Percentiles rank a stretch among this genome's conserved stretches.
phyloP scores from a whole-genome alignment of 2,113 vertebrate genomes.

The Cardinalis cardinalis region DNA sequence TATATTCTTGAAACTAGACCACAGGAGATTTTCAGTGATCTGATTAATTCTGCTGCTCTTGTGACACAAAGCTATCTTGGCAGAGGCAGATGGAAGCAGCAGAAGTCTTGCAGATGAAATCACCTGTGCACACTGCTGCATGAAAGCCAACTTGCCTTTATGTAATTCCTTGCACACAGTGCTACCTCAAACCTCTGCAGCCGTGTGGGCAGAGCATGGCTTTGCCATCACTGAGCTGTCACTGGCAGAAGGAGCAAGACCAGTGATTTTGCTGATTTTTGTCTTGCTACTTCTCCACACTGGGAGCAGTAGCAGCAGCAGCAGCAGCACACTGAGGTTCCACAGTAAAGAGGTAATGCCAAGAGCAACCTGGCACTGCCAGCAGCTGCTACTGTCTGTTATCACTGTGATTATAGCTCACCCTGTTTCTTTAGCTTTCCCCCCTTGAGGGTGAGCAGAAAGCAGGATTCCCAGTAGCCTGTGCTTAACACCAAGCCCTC shows the following conservation, averaged over 20 bases:
- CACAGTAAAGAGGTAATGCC: not conserved
- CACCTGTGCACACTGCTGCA: not conserved
- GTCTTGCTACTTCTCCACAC: not conserved
- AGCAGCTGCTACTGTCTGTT: not conserved
- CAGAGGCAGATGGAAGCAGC: not conserved
- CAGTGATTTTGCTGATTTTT: not conserved
- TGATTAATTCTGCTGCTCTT: not conserved
- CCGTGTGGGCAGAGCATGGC: rapidly evolving
- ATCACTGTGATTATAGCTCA: rapidly evolving
- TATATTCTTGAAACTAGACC: not conserved
- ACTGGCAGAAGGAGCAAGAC: not conserved
- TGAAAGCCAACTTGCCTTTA: not conserved
- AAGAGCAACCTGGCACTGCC: not conserved
- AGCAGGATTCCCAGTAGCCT: not conserved
- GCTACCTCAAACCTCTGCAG: not conserved
- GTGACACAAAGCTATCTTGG: not conserved
- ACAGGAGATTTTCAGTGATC: not conserved
- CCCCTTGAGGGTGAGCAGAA: not conserved
- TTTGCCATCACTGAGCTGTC: not conserved
- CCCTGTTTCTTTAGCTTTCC: not conserved
- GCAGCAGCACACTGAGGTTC: not conserved
- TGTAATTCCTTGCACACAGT: not conserved
- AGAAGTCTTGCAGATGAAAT: not conserved
- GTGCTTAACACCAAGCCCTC: not conserved
- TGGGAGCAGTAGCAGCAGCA: not conserved